Evolutionary conservation across 2,888 invertebrate species (phyloP).

Genomic region (Ectemnius lituratus): DNA sequence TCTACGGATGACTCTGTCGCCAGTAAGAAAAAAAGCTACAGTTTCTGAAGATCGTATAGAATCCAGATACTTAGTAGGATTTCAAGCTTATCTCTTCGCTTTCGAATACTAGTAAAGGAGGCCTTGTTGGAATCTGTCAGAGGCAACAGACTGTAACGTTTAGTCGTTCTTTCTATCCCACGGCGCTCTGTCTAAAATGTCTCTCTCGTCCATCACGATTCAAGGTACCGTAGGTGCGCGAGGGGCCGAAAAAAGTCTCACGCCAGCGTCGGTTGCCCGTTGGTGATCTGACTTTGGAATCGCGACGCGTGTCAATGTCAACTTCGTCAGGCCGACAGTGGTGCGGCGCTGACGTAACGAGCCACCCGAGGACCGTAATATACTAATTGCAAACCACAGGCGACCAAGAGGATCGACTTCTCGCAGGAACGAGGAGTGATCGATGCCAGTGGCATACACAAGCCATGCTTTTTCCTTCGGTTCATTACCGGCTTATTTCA

Average conservation of each 20-base stretch:
- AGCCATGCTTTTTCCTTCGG: too few species aligned
- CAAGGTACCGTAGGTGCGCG: slow-evolving; percentile 31
- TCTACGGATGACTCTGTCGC: too few species aligned
- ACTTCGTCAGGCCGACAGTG: slow-evolving; percentile 35
- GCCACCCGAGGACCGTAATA: slow-evolving; percentile 35
- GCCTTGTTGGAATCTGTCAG: too few species aligned
- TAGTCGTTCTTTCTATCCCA: not conserved
- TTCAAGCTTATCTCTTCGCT: too few species aligned
- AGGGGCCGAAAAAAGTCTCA: slow-evolving; percentile 31
- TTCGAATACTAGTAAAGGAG: too few species aligned
- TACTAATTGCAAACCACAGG: slow-evolving; percentile 38
- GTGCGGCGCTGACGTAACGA: slow-evolving; percentile 50
- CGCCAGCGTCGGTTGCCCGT: slow-evolving; percentile 33
- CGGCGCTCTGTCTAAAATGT: not conserved
- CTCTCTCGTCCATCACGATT: slow-evolving; percentile 9
- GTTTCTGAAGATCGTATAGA: too few species aligned
- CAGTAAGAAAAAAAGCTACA: too few species aligned
- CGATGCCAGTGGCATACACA: too few species aligned
- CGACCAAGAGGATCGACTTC: too few species aligned
- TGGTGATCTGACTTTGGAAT: slow-evolving; percentile 56
- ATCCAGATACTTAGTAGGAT: too few species aligned
- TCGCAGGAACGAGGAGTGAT: too few species aligned
- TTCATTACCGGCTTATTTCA: slow-evolving; percentile 1
- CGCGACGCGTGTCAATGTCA: slow-evolving; percentile 55
- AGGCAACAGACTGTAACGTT: too few species aligned